Evolutionary conservation across 2,113 vertebrate species (phyloP), one percentile per base, ranked within the genome.

Genomic region (Noctilio leporinus): DNA sequence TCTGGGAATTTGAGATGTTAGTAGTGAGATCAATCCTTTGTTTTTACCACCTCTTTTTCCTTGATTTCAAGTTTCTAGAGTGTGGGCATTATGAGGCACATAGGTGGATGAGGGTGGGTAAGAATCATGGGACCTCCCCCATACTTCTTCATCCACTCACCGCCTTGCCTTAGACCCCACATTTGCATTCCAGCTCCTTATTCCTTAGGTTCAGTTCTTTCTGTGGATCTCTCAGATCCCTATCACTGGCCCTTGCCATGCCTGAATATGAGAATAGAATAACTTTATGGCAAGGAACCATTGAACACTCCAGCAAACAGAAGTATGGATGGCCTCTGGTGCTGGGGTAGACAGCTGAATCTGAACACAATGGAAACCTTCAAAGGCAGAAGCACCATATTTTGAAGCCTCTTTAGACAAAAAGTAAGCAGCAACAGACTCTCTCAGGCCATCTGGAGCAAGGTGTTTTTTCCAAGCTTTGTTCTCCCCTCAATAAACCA

Each of bases 401-500:
- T n/a, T n/a, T 16, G 6, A 0, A 84, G 35, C 16, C 16, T 51
- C 35, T 85, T 86, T 64, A 51, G 43, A n/a, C 24, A 65, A 10
- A 51, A 33, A 65, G 14, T 26, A 28, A 73, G 55, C 28, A 64
- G 12, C 4, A 38, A 33, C 10, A 70, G 7, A 81, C 22, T 72
- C 33, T 76, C 65, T 49, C 8, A 45, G 65, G n/a, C 19, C 4
- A 24, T 87, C 65, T 91, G 45, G 77, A 45, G 62, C 38, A 91
- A 77, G 82, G 49, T 87, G 35, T 20, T 59, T 87, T 93, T 93
- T 26, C 24, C 81, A 91, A 94, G 20, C 33, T 30, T 24, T 70
- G 2, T 30, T n/a, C 67, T 12, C 26, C 82, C 84, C 47, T 59
- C 20, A 26, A 64, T 26, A 72, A 81, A 62, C 51, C 11, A 73